These are phyloP conservation scores for Myotis vivesi DNA, from an alignment of 2,797 vertebrate genomes.

Conservation along the genomic window DNA sequence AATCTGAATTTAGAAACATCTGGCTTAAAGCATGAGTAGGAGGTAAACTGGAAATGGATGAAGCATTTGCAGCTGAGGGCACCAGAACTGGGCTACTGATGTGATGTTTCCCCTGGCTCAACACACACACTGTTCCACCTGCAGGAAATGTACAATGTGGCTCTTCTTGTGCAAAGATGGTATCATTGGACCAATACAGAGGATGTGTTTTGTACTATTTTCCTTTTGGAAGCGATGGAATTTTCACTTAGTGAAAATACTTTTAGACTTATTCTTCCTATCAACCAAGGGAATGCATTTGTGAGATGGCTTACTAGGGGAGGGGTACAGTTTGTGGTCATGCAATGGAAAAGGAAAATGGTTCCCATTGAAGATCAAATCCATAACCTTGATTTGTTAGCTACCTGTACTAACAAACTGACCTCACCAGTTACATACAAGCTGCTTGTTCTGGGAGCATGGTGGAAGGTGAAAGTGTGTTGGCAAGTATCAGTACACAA, in stretches of 20 bases:
- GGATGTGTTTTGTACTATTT: neutral
- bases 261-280: neutral
- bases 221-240: neutral
- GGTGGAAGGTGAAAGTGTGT: neutral
- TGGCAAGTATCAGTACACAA: neutral
- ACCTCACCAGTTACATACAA: neutral
- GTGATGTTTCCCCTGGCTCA: neutral
- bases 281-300: neutral
- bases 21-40: neutral
- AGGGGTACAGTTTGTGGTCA: neutral
- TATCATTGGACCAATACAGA: neutral
- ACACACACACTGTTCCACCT: rapidly evolving
- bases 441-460: neutral
- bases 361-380: neutral
- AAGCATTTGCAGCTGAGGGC: neutral
- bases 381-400: neutral
- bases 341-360: neutral
- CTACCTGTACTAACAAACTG: neutral
- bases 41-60: neutral
- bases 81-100: neutral
- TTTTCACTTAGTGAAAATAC: neutral
- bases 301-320: neutral
- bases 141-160: neutral
- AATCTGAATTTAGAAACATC: neutral
- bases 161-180: neutral